phyloP scores from a whole-genome alignment of 2,113 vertebrate species.

The Mungos mungo region DNA sequence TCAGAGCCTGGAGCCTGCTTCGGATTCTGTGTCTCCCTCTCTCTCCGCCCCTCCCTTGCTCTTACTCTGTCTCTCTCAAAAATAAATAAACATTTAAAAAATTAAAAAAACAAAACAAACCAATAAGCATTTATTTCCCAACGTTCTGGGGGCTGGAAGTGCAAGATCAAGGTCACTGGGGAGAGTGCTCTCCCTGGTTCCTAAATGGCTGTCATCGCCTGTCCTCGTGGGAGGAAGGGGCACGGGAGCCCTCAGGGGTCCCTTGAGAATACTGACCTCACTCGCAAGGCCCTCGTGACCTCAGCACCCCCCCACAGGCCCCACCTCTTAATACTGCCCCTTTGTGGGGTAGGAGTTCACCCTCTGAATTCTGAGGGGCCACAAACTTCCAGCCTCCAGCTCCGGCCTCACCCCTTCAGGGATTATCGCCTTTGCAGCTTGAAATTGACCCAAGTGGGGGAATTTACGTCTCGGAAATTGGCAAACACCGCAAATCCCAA shows the following conservation, averaged over 20 bases:
- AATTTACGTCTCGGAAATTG: neutral
- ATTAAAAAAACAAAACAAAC: no score
- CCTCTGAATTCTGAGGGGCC: neutral
- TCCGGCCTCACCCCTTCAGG: neutral
- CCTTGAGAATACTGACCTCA: neutral
- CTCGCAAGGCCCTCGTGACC: neutral
- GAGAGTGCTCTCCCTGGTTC: neutral
- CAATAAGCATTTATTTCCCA: neutral
- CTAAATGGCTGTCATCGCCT: neutral
- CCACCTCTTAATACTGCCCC: neutral
- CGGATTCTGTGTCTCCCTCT: no score
- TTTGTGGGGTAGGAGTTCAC: neutral
- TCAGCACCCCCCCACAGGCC: neutral
- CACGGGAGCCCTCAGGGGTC: neutral
- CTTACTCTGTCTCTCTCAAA: no score
- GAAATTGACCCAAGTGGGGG: neutral
- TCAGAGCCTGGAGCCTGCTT: no score
- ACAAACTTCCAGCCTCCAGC: neutral
- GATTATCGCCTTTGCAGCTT: neutral
- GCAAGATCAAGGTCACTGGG: neutral
- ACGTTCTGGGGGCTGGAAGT: neutral
- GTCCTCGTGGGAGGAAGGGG: neutral
- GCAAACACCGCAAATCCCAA: neutral
- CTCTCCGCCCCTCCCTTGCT: no score
- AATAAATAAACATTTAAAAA: no score